Conservation (phyloP, 2,113 vertebrate genomes). For the Gallinago media region DNA sequence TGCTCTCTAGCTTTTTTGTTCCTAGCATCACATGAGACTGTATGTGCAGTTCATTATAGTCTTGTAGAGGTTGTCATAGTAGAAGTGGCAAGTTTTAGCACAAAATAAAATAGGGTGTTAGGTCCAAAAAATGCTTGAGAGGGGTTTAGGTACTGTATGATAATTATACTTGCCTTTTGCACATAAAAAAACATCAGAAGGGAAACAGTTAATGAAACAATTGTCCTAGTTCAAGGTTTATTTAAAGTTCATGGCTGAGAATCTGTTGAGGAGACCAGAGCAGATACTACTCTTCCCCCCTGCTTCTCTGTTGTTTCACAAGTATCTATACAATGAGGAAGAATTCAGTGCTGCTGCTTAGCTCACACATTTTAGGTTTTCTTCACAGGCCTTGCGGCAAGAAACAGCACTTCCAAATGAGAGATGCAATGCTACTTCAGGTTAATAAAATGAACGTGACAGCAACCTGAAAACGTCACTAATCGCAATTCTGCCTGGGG, state of each 20-base stretch:
- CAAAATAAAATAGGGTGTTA: not conserved
- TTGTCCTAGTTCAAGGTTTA: not conserved
- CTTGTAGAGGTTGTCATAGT: not conserved
- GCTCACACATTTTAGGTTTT: not conserved
- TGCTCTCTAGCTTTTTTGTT: not conserved
- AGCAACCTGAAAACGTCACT: not conserved
- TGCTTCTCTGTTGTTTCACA: not conserved
- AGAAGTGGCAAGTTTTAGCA: not conserved
- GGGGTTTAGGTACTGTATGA: not conserved
- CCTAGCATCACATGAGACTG: not conserved
- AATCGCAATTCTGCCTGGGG: constrained; percentile 22
- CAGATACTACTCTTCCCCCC: not conserved
- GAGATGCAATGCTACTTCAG: not conserved
- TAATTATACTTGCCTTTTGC: not conserved
- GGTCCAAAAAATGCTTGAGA: not conserved
- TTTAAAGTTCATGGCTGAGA: not conserved
- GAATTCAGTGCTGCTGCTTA: not conserved
- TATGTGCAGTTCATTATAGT: not conserved
- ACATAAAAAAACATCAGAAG: not conserved
- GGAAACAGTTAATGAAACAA: not conserved
- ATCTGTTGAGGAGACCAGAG: not conserved
- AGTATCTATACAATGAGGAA: not conserved
- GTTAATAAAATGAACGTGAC: constrained; percentile 25
- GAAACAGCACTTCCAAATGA: not conserved
- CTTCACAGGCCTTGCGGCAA: not conserved